A percentile compares a stretch with the other conserved stretches of the same genome.
Evolutionary conservation across 2,113 vertebrate species (phyloP).

Genomic region (Caloenas nicobarica): DNA sequence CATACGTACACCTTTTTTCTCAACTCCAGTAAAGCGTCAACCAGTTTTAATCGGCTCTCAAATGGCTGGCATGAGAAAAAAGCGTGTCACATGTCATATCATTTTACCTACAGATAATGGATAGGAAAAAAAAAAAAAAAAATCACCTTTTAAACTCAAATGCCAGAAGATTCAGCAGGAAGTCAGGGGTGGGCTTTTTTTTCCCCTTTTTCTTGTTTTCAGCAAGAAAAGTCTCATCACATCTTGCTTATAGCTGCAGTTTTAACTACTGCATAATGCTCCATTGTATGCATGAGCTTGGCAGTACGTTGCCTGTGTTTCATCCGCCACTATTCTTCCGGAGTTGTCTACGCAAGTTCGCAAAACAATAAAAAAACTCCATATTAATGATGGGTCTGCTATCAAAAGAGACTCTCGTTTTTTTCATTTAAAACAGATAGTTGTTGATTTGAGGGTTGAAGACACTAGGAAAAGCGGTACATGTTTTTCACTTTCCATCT

Average conservation of each 20-base stretch:
- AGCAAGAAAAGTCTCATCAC: background rate
- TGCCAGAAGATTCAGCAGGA: background rate
- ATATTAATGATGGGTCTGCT: background rate
- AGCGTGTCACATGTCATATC: rapidly evolving
- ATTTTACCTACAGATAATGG: background rate
- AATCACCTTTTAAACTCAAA: background rate
- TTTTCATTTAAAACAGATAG: background rate
- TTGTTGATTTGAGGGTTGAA: background rate
- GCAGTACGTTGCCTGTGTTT: background rate
- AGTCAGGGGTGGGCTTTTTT: background rate
- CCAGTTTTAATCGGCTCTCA: background rate
- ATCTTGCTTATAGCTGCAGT: background rate
- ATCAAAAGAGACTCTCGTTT: background rate
- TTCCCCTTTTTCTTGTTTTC: background rate
- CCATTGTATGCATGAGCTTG: background rate
- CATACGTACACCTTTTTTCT: rapidly evolving
- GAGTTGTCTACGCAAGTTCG: background rate
- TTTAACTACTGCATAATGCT: background rate
- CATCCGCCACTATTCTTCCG: background rate
- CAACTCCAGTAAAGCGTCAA: rapidly evolving
- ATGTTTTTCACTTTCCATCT: background rate
- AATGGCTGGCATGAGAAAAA: background rate
- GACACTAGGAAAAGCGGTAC: too few relatives aligned
- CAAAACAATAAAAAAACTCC: background rate
- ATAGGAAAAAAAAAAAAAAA: background rate